Evolutionary conservation across 1,140 invertebrate species (phyloP), one percentile per base, ranked within the genome.

Genomic region (Wiebesia pumilae): DNA sequence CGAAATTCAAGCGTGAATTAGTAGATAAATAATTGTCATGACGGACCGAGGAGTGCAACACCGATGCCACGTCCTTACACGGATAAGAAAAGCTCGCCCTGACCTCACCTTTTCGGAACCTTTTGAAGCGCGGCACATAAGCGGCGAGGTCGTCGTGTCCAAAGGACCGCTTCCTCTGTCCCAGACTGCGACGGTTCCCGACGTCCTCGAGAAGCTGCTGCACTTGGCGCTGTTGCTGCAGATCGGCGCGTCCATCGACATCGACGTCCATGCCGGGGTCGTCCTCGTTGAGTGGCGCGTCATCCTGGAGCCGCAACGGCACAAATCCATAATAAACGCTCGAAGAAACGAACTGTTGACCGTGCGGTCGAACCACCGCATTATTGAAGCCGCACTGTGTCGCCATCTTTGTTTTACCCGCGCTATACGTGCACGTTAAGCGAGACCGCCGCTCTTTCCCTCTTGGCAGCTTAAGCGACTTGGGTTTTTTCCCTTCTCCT

Each of bases 261-360:
- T 85, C 83, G 21, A 85, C 75, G n/a, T 85, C 83, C 83, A 85
- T 85, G 3, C 43, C 43, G 35, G 1, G 4, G 33, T 10, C 24
- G 1, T 12, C 0, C 0, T 35, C 40, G 62, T 33, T 12, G 27
- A 3, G 27, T 16, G 81, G 3, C 2, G 24, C 40, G 0, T 77
- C 73, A 38, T 40, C 21, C 67, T 19, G 35, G 16, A 40, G 73
- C 33, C 62, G 30, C 87, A 51, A 90, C 82, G 91, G 87, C 30
- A 91, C 89, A 85, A 91, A 91, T 88, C 90, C 91, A 73, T 91
- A 91, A 87, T 92, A 92, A 30, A 88, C 88, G 85, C 87, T 92
- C 30, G 90, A 91, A n/a, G 92, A 91, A 12, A 91, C 88, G 85
- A 90, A 91, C 40, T 90, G 88, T 80, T 58, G 43, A 0, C n/a